Percentiles rank a stretch among this genome's conserved stretches.
Evolutionary conservation across 1,140 invertebrate species (phyloP).

Genomic region (Grapholita molesta): DNA sequence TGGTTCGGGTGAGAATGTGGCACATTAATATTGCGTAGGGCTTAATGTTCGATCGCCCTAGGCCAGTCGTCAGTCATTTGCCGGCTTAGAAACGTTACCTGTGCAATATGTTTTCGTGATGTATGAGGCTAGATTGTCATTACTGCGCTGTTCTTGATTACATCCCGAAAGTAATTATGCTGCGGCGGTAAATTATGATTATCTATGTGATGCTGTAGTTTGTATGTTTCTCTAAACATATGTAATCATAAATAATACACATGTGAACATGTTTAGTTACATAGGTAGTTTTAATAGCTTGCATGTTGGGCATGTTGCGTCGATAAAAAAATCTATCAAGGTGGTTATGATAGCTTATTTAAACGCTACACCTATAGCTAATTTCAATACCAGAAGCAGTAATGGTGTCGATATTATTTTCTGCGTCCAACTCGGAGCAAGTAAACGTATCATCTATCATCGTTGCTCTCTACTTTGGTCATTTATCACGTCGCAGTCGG

Average conservation of each 20-base stretch:
- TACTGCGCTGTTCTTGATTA: conserved; percentile 6
- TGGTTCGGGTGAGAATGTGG: conserved; percentile 70
- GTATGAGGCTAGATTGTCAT: conserved; percentile 6
- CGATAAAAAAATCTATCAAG: background rate
- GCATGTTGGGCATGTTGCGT: background rate
- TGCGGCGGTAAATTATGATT: background rate
- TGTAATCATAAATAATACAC: background rate
- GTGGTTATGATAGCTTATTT: background rate
- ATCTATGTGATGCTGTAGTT: background rate
- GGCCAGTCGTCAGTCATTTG: conserved; percentile 60
- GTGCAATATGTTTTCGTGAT: conserved; percentile 23
- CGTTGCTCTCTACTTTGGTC: conserved; percentile 32
- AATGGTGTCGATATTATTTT: conserved; percentile 8
- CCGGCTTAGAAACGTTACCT: conserved; percentile 54
- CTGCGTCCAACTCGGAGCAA: conserved; percentile 19
- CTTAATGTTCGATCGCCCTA: conserved; percentile 68
- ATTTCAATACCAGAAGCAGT: conserved; percentile 4
- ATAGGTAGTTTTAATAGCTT: background rate
- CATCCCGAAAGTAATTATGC: conserved; percentile 12
- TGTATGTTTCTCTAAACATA: background rate
- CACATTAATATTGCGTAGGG: conserved; percentile 72
- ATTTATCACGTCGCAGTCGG: conserved; percentile 39
- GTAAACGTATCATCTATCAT: conserved; percentile 41
- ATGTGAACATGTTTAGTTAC: background rate
- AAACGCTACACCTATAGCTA: background rate